Percentiles rank a stretch among this genome's conserved stretches.
These are phyloP conservation scores for Salarias fasciatus DNA, from an alignment of 2,797 vertebrate genomes.

Conservation along the genomic window DNA sequence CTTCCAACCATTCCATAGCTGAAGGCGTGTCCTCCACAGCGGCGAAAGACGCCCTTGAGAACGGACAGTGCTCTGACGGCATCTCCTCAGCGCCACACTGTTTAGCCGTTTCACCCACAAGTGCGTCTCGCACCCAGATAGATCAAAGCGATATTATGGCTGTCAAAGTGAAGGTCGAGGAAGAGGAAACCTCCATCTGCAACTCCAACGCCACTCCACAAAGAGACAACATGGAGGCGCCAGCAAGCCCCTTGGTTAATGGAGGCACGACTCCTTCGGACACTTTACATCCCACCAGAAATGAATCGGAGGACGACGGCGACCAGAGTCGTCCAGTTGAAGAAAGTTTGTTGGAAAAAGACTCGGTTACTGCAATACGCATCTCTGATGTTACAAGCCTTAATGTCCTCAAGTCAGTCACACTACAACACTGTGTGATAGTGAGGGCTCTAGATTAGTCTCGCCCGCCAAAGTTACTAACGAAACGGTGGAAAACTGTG, in stretches of 20 bases:
- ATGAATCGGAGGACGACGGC: slow-evolving; percentile 26
- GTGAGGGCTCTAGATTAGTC: slow-evolving; percentile 6
- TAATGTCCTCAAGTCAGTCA: slow-evolving; percentile 22
- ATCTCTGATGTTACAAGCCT: slow-evolving; percentile 9
- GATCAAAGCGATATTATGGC: slow-evolving; percentile 72
- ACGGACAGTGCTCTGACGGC: slow-evolving; percentile 52
- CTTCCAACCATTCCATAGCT: slow-evolving; percentile 67
- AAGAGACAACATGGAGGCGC: slow-evolving; percentile 21
- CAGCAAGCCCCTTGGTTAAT: slow-evolving; percentile 3
- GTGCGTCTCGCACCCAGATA: slow-evolving; percentile 52
- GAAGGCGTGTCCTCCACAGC: slow-evolving; percentile 62
- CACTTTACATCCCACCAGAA: slow-evolving; percentile 24
- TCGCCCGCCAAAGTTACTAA: slow-evolving; percentile 25
- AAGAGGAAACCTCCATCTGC: slow-evolving; percentile 72
- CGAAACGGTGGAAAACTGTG: slow-evolving; percentile 34
- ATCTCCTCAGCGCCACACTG: slow-evolving; percentile 48
- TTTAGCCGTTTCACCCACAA: slow-evolving; percentile 58
- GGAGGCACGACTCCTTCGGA: slow-evolving; percentile 30
- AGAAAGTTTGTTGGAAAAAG: slow-evolving; percentile 15
- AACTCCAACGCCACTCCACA: slow-evolving; percentile 41
- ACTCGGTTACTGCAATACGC: slow-evolving; percentile 4
- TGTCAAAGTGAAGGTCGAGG: slow-evolving; percentile 76
- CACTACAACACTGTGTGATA: slow-evolving; percentile 12
- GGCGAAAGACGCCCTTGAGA: slow-evolving; percentile 53
- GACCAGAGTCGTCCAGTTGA: slow-evolving; percentile 36